Evolutionary conservation across 2,797 vertebrate species (phyloP), one percentile per base, ranked within the genome.

Genomic region (Todus mexicanus): DNA sequence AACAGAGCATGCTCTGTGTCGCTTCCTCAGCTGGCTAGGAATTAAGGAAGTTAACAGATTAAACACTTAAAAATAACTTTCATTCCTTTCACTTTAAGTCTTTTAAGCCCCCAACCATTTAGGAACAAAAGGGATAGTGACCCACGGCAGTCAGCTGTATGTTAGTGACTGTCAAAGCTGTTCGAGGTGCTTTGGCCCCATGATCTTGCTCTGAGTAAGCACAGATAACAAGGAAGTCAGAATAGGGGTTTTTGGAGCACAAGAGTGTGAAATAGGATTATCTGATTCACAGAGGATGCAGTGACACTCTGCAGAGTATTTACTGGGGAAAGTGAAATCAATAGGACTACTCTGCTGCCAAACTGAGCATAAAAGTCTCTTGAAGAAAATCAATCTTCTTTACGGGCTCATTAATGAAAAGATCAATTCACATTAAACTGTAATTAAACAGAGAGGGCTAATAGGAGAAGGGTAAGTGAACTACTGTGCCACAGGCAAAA

Each of bases 391-490:
- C 93, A 94, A 45, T 97, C 92, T 94, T 95, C 96, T 96, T 97
- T 97, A 97, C 51, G 94, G 90, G 87, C 94, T 95, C 89, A 48
- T 97, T 93, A 97, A 94, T 91, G 89, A 87, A 92, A 93, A 96
- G 95, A 97, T 97, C 95, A 94, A 84, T 97, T 97, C 86, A 66
- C 92, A 95, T 97, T 96, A 95, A 97, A 95, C 85, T 66, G 66
- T 96, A 96, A 97, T 97, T 97, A 97, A 97, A 97, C 90, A 95
- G 89, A 94, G 89, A 94, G 69, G 74, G 87, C 93, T 95, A 72
- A 86, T 40, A 89, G 76, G 79, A 92, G 88, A 53, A 54, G 45
- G 23, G 66, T 76, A 86, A 89, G 73, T 57, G 69, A 92, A 81
- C 60, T 90, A 38, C 77, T 94, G 45, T 75, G 56, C 83, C 48